phyloP scores from a whole-genome alignment of 1,140 invertebrate species.

The Brachionus rotundiformis region DNA sequence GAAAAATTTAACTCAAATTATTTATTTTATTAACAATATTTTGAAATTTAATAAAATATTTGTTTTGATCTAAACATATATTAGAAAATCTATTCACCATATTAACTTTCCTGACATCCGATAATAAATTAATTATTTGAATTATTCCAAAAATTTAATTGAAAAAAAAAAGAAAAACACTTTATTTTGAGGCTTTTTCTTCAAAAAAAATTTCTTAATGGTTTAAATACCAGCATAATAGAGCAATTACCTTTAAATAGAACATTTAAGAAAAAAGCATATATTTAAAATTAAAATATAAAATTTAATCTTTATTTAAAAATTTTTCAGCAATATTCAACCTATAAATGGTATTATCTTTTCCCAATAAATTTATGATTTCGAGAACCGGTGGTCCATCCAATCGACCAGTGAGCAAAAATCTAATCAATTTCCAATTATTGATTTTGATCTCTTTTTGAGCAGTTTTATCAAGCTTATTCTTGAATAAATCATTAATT shows the following conservation, averaged over 20 bases:
- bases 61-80: too few relatives aligned
- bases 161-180: too few relatives aligned
- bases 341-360: constrained; percentile 24
- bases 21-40: too few relatives aligned
- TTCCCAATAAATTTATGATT: constrained; percentile 32
- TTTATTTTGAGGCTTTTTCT: too few relatives aligned
- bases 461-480: neutral
- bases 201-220: too few relatives aligned
- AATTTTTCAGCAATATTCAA: constrained; percentile 50
- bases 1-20: too few relatives aligned
- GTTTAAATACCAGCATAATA: neutral
- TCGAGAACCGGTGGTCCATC: constrained; percentile 44
- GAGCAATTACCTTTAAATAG: neutral
- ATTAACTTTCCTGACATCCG: too few relatives aligned
- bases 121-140: too few relatives aligned
- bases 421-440: constrained; percentile 45
- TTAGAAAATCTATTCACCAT: too few relatives aligned
- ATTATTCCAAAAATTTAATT: too few relatives aligned
- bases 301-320: constrained; percentile 36
- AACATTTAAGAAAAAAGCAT: neutral
- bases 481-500: constrained; percentile 11
- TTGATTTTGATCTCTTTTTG: neutral
- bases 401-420: constrained; percentile 19
- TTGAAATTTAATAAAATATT: too few relatives aligned
- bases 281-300: neutral